Conservation (phyloP, 53 echinoderm and acorn worm genomes). For the Temnopleurus reevesii region DNA sequence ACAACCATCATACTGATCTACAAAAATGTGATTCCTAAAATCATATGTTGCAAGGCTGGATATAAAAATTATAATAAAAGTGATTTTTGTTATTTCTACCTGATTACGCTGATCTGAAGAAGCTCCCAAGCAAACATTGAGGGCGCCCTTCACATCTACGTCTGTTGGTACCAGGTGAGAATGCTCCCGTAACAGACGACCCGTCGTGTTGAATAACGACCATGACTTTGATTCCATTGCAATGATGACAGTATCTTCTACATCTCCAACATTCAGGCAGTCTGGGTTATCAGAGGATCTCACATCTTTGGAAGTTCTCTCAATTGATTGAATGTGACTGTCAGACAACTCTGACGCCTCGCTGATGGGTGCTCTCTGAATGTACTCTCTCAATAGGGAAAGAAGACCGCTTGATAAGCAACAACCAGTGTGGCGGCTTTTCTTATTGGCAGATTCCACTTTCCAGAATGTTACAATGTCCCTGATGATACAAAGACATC, state of each 20-base stretch:
- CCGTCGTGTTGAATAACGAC: background rate
- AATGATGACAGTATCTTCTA: background rate
- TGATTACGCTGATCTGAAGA: background rate
- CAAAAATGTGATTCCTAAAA: no score
- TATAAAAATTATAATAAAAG: no score
- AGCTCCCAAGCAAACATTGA: conserved; percentile 26
- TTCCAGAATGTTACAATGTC: background rate
- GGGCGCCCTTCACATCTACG: background rate
- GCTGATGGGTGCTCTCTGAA: background rate
- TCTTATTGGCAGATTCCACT: background rate
- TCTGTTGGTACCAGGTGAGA: background rate
- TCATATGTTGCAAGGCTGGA: no score
- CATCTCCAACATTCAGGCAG: background rate
- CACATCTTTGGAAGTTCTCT: background rate
- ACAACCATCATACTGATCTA: no score
- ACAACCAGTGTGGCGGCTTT: background rate
- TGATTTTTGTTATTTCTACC: no score
- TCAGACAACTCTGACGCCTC: background rate
- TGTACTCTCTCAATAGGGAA: background rate
- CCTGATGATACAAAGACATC: background rate
- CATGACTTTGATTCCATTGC: background rate
- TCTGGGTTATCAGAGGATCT: background rate
- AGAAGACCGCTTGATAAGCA: background rate
- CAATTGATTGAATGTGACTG: background rate
- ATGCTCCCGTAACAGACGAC: conserved; percentile 1